A percentile compares a stretch with the other conserved stretches of the same genome.
These are phyloP conservation scores for Pterocles gutturalis DNA, from an alignment of 2,113 vertebrate species.

Conservation along the genomic window DNA sequence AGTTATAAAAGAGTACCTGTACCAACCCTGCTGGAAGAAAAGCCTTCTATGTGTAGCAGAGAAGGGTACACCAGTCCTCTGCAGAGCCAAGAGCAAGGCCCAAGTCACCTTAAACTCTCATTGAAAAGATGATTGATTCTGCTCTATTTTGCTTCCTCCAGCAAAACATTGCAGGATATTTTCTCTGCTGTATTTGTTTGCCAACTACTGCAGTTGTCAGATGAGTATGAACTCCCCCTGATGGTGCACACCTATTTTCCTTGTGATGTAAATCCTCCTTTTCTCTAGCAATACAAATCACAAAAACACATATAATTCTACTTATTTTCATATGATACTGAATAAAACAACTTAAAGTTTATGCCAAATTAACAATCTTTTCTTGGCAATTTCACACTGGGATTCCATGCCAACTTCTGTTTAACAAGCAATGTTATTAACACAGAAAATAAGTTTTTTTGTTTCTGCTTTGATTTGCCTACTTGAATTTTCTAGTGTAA, in stretches of 20 bases:
- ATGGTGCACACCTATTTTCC: constrained; percentile 3
- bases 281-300: neutral
- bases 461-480: constrained; percentile 42
- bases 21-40: neutral
- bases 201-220: constrained; percentile 40
- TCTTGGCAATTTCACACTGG: constrained; percentile 34
- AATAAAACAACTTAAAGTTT: constrained; percentile 26
- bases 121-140: constrained; percentile 53
- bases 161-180: constrained; percentile 36
- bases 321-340: constrained; percentile 7
- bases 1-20: neutral
- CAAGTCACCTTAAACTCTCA: constrained; percentile 46
- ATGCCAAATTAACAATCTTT: constrained; percentile 52
- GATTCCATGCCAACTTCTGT: constrained; percentile 54
- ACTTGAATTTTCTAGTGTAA: neutral
- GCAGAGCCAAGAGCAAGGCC: neutral
- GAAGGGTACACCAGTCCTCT: neutral
- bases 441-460: constrained; percentile 38
- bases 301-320: neutral
- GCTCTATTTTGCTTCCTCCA: constrained; percentile 36
- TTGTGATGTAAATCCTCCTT: neutral
- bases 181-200: constrained; percentile 6
- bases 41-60: rapidly evolving
- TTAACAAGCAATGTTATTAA: constrained; percentile 58
- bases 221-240: constrained; percentile 20